Conservation (phyloP, 2,888 invertebrate genomes). For the Tenthredo mesomela region DNA sequence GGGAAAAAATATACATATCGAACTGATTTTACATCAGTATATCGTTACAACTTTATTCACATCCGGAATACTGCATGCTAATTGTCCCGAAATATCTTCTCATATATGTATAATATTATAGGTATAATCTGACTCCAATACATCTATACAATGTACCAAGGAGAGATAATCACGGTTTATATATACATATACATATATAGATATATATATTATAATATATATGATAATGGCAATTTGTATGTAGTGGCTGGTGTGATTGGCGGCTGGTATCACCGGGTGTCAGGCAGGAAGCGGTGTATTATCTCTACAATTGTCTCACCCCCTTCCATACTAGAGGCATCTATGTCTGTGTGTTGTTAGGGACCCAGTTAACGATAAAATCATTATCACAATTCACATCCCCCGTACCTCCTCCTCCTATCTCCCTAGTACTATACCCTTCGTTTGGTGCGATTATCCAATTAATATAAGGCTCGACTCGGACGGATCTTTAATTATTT, state of each 20-base stretch:
- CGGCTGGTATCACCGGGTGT: constrained; percentile 72
- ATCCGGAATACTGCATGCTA: no score
- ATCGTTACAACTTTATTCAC: no score
- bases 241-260: neutral
- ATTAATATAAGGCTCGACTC: constrained; percentile 73
- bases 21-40: no score
- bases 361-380: constrained; percentile 72
- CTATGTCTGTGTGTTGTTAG: neutral
- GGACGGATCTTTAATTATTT: constrained; percentile 75
- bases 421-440: constrained; percentile 53
- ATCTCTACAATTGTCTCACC: constrained; percentile 77
- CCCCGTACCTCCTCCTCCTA: constrained; percentile 47
- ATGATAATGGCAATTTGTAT: constrained; percentile 9
- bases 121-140: no score
- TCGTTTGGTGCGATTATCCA: constrained; percentile 72
- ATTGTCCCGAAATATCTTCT: no score
- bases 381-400: constrained; percentile 72
- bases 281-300: constrained; percentile 77
- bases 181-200: neutral
- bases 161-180: neutral
- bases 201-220: neutral
- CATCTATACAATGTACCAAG: neutral
- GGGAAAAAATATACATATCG: no score
- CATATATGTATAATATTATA: no score
- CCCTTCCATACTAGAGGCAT: constrained; percentile 65